Evolutionary conservation across 2,113 vertebrate genomes (phyloP), one percentile per base, ranked within the genome.

Genomic region (Martes martes): DNA sequence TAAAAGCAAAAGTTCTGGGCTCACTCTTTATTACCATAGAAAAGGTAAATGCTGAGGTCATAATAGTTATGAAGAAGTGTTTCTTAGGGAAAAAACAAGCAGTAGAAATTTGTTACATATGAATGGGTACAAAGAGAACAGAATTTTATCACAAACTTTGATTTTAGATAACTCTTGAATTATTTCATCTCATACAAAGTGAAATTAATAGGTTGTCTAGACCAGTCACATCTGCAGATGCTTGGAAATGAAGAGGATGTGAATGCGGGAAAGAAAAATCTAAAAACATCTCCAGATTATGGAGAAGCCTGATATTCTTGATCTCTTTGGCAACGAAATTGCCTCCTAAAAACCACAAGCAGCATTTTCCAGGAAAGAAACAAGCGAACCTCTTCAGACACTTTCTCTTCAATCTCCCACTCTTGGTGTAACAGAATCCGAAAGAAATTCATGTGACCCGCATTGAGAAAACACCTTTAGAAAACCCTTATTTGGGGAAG

Each of bases 351-450:
- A 93, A 79, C 89, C 97, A 92, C 71, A 92, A 36, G 28, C 2
- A 3, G 28, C n/a, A 10, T 95, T 88, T 97, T 97, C 79, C 71
- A 94, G 74, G 67, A 97, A 95, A 97, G 83, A 94, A 94, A 39
- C 36, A 88, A 80, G 14, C 52, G 69, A 85, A 8, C 33, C 39
- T 63, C 45, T 69, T 85, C 89, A 83, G 71, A 82, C 24, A 67
- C 69, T 85, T 96, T 87, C 86, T 90, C 57, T 69, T 88, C 63
- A 63, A 13, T 93, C 91, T 97, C 85, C 81, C 52, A 81, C 71
- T 87, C n/a, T 21, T 57, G 1, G 7, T 89, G 15, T 81, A 84
- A 91, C 31, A 42, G 33, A 92, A 94, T 73, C 89, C 45, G 31
- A 94, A 92, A 94, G 45, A 85, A 89, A 94, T 45, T 65, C 78